These are phyloP conservation scores for Musca domestica DNA, from an alignment of 1,140 invertebrate genomes.

Conservation along the genomic window DNA sequence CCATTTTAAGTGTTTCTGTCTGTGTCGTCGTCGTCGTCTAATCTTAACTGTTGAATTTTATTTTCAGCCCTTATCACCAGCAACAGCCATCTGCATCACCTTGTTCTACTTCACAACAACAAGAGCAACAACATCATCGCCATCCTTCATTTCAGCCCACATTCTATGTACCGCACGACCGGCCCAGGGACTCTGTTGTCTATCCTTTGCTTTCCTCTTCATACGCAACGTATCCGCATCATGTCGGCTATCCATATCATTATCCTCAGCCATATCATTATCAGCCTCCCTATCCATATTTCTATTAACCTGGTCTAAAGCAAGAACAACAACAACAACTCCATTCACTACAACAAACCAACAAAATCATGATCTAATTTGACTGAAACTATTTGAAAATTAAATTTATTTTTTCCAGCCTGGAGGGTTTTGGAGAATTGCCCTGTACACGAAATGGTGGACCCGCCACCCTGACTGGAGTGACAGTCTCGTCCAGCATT, in stretches of 20 bases:
- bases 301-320: neutral
- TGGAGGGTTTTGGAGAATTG: neutral
- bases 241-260: constrained; percentile 30
- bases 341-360: too few species aligned
- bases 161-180: constrained; percentile 49
- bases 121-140: neutral
- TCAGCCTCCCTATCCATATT: constrained; percentile 10
- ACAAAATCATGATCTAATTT: neutral
- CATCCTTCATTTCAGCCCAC: constrained; percentile 30
- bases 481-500: too few species aligned
- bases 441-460: neutral
- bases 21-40: neutral
- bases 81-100: neutral
- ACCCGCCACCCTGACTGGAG: neutral
- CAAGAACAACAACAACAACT: neutral
- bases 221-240: constrained; percentile 27
- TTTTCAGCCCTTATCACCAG: constrained; percentile 17
- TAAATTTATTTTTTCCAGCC: neutral
- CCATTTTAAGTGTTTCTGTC: too few species aligned
- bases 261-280: constrained; percentile 33
- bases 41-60: neutral
- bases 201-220: constrained; percentile 40
- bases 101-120: constrained; percentile 3
- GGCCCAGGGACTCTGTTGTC: constrained; percentile 48
- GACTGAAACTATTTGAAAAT: neutral